A percentile compares a stretch with the other conserved stretches of the same genome.
Evolutionary conservation across 1,140 invertebrate species (phyloP).

Genomic region (Octopus bimaculoides): DNA sequence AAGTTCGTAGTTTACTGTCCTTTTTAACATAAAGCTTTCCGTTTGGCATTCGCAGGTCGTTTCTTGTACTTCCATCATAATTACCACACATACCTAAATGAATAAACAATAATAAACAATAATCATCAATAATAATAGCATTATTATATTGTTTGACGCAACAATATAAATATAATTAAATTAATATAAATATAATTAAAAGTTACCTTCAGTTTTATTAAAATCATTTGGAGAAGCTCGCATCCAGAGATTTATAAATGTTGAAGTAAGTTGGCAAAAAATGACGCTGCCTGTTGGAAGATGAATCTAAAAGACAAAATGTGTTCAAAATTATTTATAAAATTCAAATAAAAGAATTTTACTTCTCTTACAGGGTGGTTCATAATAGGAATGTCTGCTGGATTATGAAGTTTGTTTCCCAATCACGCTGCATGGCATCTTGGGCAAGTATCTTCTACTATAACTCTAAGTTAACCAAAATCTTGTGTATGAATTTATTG

Average conservation of each 20-base stretch:
- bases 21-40: slow-evolving; percentile 6
- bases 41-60: slow-evolving; percentile 28
- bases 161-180: too few relatives aligned
- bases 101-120: not conserved
- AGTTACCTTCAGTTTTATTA: slow-evolving; percentile 24
- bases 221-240: slow-evolving; percentile 27
- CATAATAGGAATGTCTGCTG: too few relatives aligned
- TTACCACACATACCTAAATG: slow-evolving; percentile 35
- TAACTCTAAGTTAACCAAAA: too few relatives aligned
- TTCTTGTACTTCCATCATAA: slow-evolving; percentile 33
- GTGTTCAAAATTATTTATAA: not conserved
- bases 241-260: slow-evolving; percentile 39
- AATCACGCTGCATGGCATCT: too few relatives aligned
- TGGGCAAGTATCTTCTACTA: too few relatives aligned
- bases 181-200: too few relatives aligned
- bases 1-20: slow-evolving; percentile 23
- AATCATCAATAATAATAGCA: too few relatives aligned
- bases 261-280: slow-evolving; percentile 16
- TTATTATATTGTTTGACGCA: too few relatives aligned
- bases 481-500: too few relatives aligned
- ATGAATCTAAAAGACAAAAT: slow-evolving; percentile 27
- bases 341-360: not conserved
- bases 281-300: slow-evolving; percentile 41
- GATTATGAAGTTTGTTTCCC: too few relatives aligned
- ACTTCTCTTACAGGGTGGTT: too few relatives aligned